Conservation (phyloP, 2,797 vertebrate genomes). For the Sebastes iracundus region DNA sequence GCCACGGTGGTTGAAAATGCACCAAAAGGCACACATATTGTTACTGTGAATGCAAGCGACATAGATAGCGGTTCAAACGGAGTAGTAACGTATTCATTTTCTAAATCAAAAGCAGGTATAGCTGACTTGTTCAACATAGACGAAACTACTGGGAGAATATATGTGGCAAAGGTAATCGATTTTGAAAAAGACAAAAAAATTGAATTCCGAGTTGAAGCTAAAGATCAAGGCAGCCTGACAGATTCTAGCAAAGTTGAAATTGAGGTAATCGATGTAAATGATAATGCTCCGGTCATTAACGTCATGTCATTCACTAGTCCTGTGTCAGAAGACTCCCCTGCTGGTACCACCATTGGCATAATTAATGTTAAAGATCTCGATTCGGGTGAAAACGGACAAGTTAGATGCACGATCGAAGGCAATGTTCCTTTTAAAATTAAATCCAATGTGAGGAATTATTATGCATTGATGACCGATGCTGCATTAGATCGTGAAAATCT, state of each 20-base stretch:
- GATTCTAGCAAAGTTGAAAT: conserved; percentile 79
- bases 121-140: conserved; percentile 79
- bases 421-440: conserved; percentile 61
- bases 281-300: conserved; percentile 83
- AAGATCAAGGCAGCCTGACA: conserved; percentile 73
- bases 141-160: conserved; percentile 70
- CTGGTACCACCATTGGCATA: conserved; percentile 79
- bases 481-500: conserved; percentile 73
- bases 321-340: conserved; percentile 80
- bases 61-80: conserved; percentile 54
- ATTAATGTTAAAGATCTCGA: conserved; percentile 82
- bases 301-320: conserved; percentile 79
- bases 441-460: conserved; percentile 67
- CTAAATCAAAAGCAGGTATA: conserved; percentile 58
- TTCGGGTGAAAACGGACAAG: conserved; percentile 53
- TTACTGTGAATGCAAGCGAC: conserved; percentile 69
- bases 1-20: conserved; percentile 63
- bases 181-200: conserved; percentile 82
- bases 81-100: conserved; percentile 75
- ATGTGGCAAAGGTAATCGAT: conserved; percentile 71
- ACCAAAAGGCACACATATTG: conserved; percentile 22
- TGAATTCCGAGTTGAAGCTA: conserved; percentile 77
- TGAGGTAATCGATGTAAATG: conserved; percentile 84
- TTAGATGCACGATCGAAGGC: conserved; percentile 47
- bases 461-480: conserved; percentile 62